Evolutionary conservation across 1,140 invertebrate species (phyloP).

Genomic region (Drosophila athabasca): DNA sequence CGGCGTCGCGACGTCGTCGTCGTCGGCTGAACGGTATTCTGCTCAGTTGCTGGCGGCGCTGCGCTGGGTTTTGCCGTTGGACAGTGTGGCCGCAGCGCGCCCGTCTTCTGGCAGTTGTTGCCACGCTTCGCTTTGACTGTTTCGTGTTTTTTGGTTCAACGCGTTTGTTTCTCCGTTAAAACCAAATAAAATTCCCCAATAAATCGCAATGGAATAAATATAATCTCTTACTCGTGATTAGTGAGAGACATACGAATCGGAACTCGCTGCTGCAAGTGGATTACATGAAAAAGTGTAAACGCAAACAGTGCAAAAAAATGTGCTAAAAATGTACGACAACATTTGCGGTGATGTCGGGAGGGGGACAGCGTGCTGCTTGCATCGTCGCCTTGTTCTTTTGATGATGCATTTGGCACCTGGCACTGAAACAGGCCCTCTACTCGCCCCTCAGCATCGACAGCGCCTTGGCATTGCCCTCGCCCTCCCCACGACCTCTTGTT

Average conservation of each 20-base stretch:
- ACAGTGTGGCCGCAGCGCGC: constrained; percentile 48
- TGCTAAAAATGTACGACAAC: constrained; percentile 78
- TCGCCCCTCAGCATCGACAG: not conserved
- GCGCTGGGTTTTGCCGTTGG: constrained; percentile 43
- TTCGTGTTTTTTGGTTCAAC: constrained; percentile 17
- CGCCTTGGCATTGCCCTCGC: not conserved
- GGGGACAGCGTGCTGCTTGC: constrained; percentile 10
- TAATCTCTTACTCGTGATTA: too few species aligned
- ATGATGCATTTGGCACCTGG: constrained; percentile 77
- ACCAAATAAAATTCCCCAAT: too few species aligned
- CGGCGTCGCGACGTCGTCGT: too few species aligned
- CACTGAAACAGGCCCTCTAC: constrained; percentile 30
- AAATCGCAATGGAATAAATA: too few species aligned
- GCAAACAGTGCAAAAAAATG: constrained; percentile 59
- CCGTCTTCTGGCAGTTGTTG: constrained; percentile 50
- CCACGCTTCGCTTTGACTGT: constrained; percentile 49
- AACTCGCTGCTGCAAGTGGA: constrained; percentile 4
- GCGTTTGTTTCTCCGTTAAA: constrained; percentile 1
- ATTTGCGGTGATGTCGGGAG: constrained; percentile 2
- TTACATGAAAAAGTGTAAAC: constrained; percentile 20
- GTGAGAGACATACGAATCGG: too few species aligned
- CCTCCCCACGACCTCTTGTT: constrained; percentile 5
- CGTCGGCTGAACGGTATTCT: constrained; percentile 40
- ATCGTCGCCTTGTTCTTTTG: constrained; percentile 9
- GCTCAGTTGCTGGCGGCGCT: constrained; percentile 35